Percentiles rank a stretch among this genome's conserved stretches.
Evolutionary conservation across 1,140 invertebrate species (phyloP).

Genomic region (Idris sp.): DNA sequence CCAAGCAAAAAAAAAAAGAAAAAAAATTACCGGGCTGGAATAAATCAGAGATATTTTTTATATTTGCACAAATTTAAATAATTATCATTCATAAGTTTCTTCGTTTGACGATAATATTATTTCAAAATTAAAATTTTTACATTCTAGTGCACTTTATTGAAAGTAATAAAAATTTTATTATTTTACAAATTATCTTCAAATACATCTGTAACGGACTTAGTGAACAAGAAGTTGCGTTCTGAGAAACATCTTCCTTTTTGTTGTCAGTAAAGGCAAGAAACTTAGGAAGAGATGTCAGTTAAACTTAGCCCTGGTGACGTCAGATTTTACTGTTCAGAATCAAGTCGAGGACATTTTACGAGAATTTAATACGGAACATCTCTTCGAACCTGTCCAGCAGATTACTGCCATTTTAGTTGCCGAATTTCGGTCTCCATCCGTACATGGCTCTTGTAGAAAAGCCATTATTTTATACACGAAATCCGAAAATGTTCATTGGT

Average conservation of each 20-base stretch:
- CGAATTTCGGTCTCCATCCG: conserved; percentile 19
- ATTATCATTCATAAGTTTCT: no score
- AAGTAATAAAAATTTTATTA: no score
- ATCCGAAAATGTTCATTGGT: conserved; percentile 16
- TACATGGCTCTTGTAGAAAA: conserved; percentile 25
- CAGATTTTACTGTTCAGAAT: conserved; percentile 51
- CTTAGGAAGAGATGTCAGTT: conserved; percentile 41
- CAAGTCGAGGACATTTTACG: conserved; percentile 59
- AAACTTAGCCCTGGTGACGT: conserved; percentile 37
- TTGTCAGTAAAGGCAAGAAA: conserved; percentile 35
- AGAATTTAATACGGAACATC: conserved; percentile 49
- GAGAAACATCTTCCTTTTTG: conserved; percentile 28
- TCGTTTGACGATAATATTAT: no score
- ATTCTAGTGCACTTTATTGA: no score
- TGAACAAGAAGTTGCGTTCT: conserved; percentile 30
- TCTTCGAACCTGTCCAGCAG: conserved; percentile 38
- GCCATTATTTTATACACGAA: conserved; percentile 30
- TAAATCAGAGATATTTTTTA: no score
- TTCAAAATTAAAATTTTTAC: no score
- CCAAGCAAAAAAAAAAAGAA: no score
- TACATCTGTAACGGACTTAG: no score
- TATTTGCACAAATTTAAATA: no score
- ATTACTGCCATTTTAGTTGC: conserved; percentile 41
- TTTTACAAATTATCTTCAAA: no score
- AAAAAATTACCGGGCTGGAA: no score